These are phyloP conservation scores for Brachirus orientalis DNA, from an alignment of 2,113 vertebrate genomes.

Conservation along the genomic window DNA sequence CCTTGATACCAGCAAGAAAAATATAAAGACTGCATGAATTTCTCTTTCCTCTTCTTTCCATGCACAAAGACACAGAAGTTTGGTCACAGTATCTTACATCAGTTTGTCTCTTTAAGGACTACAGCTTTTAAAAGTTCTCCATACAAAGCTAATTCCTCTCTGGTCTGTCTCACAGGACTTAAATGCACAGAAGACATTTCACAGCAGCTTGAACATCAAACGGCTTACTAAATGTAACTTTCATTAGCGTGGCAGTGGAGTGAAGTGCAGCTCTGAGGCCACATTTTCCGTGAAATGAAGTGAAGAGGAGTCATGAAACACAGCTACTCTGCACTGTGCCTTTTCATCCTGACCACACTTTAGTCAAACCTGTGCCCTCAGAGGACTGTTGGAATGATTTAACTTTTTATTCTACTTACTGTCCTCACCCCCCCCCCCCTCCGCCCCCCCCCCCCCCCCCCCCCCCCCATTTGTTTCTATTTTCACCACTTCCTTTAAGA, in stretches of 20 bases:
- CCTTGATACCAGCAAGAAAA: background rate
- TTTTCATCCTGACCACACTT: background rate
- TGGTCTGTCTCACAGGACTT: background rate
- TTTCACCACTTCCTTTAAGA: too few relatives aligned
- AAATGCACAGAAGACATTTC: background rate
- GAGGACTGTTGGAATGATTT: too few relatives aligned
- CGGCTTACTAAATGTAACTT: background rate
- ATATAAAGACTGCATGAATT: background rate
- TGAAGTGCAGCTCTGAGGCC: too few relatives aligned
- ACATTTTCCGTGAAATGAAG: background rate
- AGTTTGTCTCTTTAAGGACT: too few relatives aligned
- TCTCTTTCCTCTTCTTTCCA: background rate
- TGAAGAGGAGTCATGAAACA: background rate
- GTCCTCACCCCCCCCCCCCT: too few relatives aligned
- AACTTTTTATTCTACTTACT: too few relatives aligned
- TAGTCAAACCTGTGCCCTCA: too few relatives aligned
- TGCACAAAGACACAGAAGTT: constrained; percentile 3
- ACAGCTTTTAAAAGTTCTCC: too few relatives aligned
- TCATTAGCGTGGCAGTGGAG: background rate
- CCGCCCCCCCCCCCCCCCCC: too few relatives aligned
- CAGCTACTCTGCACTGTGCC: background rate
- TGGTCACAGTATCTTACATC: background rate
- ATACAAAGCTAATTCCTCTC: background rate
- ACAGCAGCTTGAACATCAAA: background rate
- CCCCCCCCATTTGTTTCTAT: too few relatives aligned